Conservation (phyloP, 1,140 invertebrate species). For the Leguminivora glycinivorella region DNA sequence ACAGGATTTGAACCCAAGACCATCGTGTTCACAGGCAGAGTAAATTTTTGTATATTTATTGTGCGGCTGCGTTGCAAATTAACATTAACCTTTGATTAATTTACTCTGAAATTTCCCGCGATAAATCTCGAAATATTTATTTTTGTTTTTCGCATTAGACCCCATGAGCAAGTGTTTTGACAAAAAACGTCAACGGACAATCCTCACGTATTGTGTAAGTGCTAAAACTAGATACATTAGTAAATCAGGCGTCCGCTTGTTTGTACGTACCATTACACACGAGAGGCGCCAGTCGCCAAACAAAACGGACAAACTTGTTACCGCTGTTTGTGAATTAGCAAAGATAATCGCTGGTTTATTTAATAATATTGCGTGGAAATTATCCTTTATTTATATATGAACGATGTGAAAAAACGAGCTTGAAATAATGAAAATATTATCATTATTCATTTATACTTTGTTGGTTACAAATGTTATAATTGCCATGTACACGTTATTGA, state of each 20-base stretch:
- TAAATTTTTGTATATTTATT: no score
- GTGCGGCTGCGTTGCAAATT: no score
- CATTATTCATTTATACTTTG: neutral
- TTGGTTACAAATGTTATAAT: no score
- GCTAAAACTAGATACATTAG: conserved; percentile 75
- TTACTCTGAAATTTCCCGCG: no score
- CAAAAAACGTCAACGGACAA: conserved; percentile 37
- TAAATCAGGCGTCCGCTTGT: conserved; percentile 68
- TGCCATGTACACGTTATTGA: neutral
- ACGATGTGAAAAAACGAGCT: neutral
- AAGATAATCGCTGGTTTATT: conserved; percentile 2
- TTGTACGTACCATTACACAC: conserved; percentile 72
- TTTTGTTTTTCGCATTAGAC: neutral
- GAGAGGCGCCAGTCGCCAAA: conserved; percentile 72
- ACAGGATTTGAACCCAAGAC: no score
- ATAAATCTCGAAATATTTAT: no score
- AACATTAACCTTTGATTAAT: no score
- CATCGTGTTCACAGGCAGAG: no score
- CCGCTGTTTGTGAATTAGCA: conserved; percentile 8
- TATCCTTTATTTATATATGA: neutral
- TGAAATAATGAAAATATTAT: neutral
- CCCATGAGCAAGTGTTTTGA: neutral
- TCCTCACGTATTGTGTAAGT: conserved; percentile 53
- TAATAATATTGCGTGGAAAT: neutral
- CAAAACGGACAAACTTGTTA: conserved; percentile 51